phyloP scores from a whole-genome alignment of 2,113 vertebrate genomes.

The Scomber scombrus region DNA sequence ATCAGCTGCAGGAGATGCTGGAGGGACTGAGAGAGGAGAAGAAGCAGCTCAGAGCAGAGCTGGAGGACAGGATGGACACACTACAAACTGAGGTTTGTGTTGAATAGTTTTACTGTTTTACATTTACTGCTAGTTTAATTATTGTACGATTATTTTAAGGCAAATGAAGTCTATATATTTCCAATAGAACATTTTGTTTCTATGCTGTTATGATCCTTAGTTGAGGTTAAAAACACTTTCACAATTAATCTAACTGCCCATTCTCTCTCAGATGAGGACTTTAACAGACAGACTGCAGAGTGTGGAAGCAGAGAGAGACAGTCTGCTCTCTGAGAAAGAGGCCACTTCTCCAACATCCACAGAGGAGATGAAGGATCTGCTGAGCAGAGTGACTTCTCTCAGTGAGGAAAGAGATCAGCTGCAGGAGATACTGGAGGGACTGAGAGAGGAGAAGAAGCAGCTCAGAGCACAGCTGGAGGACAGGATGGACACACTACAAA shows the following conservation, averaged over 20 bases:
- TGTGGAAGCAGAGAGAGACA: no score
- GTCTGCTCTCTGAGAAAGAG: no score
- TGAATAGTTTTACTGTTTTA: no score
- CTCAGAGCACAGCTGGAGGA: conserved; percentile 49
- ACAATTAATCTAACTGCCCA: no score
- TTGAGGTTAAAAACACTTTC: no score
- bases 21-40: conserved; percentile 49
- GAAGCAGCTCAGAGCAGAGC: conserved; percentile 20
- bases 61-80: conserved; percentile 31
- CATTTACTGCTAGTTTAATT: no score
- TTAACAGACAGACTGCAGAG: no score
- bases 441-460: conserved; percentile 57
- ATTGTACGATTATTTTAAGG: no score
- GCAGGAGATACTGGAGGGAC: conserved; percentile 50
- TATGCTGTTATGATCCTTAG: no score
- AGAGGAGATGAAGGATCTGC: conserved; percentile 51
- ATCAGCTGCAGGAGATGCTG: conserved; percentile 45
- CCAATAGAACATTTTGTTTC: no score
- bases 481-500: not conserved
- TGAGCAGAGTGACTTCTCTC: conserved; percentile 26
- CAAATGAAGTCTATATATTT: no score
- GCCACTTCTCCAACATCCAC: not conserved
- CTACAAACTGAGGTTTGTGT: not conserved
- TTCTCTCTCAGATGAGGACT: no score
- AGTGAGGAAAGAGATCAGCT: conserved; percentile 66